Evolutionary conservation across 2,113 vertebrate genomes (phyloP).

Genomic region (Mormyrus iriodes): DNA sequence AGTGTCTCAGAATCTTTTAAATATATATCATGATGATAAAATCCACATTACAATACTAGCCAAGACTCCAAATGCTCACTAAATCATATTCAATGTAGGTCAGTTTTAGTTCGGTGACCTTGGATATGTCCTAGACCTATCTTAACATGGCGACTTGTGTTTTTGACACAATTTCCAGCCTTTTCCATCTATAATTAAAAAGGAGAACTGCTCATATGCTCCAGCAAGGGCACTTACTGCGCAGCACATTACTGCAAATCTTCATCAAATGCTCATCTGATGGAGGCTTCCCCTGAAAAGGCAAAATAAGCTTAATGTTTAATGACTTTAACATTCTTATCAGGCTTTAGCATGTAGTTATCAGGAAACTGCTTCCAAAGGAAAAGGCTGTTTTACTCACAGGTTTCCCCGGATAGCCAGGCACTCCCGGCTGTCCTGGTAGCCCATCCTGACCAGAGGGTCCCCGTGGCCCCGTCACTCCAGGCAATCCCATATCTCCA

Average conservation of each 20-base stretch:
- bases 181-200: neutral
- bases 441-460: slow-evolving; percentile 56
- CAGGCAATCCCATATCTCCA: slow-evolving; percentile 51
- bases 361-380: neutral
- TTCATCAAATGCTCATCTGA: slow-evolving; percentile 63
- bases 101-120: neutral
- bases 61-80: neutral
- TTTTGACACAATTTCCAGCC: neutral
- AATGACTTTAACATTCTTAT: neutral
- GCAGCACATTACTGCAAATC: slow-evolving; percentile 55
- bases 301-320: slow-evolving; percentile 27
- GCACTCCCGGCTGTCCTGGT: slow-evolving; percentile 56
- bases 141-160: neutral
- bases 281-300: slow-evolving; percentile 62
- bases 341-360: neutral
- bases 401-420: slow-evolving; percentile 64
- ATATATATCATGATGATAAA: neutral
- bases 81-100: neutral
- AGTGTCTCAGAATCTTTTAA: neutral
- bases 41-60: neutral
- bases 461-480: slow-evolving; percentile 53
- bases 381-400: slow-evolving; percentile 42
- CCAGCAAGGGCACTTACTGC: slow-evolving; percentile 49
- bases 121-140: neutral
- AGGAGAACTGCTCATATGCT: neutral